Percentiles rank a stretch among this genome's conserved stretches.
phyloP scores from a whole-genome alignment of 1,140 invertebrate genomes.

The Ostrea denselamellosa region DNA sequence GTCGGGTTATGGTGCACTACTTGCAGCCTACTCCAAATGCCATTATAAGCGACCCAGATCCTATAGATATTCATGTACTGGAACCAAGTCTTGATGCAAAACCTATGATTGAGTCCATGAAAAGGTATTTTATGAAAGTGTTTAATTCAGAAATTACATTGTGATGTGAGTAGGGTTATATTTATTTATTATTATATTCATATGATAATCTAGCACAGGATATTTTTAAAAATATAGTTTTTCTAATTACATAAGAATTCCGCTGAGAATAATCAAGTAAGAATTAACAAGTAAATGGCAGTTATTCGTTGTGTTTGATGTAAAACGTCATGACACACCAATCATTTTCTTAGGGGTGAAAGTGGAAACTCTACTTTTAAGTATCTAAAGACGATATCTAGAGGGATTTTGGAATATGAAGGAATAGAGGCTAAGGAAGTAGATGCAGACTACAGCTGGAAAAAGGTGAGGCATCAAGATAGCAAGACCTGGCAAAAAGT shows the following conservation, averaged over 20 bases:
- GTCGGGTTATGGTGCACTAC: slow-evolving; percentile 47
- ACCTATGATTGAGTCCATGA: slow-evolving; percentile 33
- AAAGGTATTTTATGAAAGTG: slow-evolving; percentile 2
- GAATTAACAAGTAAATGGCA: no score
- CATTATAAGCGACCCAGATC: slow-evolving; percentile 23
- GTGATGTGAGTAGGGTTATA: no score
- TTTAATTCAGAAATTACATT: background rate
- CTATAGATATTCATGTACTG: slow-evolving; percentile 30
- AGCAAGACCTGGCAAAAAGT: no score
- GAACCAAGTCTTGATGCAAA: slow-evolving; percentile 15
- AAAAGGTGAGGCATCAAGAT: no score
- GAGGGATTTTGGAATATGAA: slow-evolving; percentile 23
- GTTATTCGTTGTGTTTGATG: no score
- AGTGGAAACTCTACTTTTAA: slow-evolving; percentile 3
- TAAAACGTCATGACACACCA: no score
- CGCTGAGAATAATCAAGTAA: no score
- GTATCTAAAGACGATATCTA: slow-evolving; percentile 10
- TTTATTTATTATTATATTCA: no score
- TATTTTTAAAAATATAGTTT: no score
- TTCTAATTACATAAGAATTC: no score
- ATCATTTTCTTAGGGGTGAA: background rate
- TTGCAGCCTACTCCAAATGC: slow-evolving; percentile 30
- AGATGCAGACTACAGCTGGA: slow-evolving; percentile 10
- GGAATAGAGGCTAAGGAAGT: slow-evolving; percentile 2
- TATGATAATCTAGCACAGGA: no score